A percentile compares a stretch with the other conserved stretches of the same genome.
Conservation (phyloP, 2,797 vertebrate species). For the Knipowitschia caucasica region DNA sequence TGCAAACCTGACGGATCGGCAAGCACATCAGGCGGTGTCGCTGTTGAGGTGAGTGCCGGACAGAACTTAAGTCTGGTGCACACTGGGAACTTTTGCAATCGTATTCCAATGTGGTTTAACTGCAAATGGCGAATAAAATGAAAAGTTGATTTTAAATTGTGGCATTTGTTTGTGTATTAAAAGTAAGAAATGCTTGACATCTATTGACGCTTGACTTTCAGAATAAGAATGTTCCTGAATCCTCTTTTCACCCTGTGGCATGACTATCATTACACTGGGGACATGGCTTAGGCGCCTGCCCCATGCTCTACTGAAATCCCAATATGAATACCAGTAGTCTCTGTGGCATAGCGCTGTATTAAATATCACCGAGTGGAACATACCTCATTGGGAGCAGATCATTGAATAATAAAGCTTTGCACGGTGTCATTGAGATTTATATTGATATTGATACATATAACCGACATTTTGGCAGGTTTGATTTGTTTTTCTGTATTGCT, state of each 20-base stretch:
- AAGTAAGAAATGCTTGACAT: too few relatives aligned
- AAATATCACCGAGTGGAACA: conserved; percentile 67
- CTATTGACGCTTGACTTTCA: too few relatives aligned
- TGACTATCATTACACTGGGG: conserved; percentile 51
- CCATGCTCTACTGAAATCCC: conserved; percentile 32
- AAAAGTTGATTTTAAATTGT: too few relatives aligned
- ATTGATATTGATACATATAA: too few relatives aligned
- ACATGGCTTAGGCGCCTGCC: conserved; percentile 22
- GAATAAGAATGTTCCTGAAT: too few relatives aligned
- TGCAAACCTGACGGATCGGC: conserved; percentile 56
- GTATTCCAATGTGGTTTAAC: too few relatives aligned
- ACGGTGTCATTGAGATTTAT: neutral
- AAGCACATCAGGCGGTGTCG: conserved; percentile 13
- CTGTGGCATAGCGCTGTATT: conserved; percentile 44
- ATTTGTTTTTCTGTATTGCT: neutral
- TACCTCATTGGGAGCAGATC: conserved; percentile 45
- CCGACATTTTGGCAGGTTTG: neutral
- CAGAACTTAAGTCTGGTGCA: neutral
- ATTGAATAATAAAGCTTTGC: conserved; percentile 40
- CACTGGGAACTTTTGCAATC: too few relatives aligned
- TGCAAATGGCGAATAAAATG: too few relatives aligned
- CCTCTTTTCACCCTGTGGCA: neutral
- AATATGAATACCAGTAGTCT: conserved; percentile 53
- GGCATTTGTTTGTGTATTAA: too few relatives aligned
- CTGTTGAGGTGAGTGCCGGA: conserved; percentile 45